These are phyloP conservation scores for Chaetodon auriga DNA, from an alignment of 2,113 vertebrate species.

Conservation along the genomic window DNA sequence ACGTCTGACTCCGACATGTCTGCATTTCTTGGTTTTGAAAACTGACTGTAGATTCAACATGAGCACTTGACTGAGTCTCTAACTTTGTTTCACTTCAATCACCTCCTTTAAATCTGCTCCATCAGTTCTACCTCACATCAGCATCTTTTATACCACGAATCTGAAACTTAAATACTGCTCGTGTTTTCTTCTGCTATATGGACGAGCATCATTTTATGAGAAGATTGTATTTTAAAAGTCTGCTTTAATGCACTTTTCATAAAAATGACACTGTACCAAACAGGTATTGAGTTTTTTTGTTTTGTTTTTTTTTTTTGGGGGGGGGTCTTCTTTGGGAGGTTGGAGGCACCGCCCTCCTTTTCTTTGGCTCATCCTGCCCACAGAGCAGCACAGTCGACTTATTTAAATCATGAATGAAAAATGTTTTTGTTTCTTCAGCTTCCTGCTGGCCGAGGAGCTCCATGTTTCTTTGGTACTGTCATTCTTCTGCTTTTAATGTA, in stretches of 20 bases:
- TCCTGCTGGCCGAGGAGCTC: conserved; percentile 44
- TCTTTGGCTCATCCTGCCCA: neutral
- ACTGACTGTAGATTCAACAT: neutral
- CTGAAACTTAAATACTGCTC: neutral
- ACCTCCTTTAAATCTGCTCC: neutral
- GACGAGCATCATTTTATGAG: neutral
- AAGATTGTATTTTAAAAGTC: neutral
- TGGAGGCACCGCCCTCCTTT: neutral
- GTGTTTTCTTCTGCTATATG: too few species aligned
- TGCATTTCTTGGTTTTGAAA: neutral
- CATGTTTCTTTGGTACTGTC: neutral
- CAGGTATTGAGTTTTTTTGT: neutral
- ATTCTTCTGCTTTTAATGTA: neutral
- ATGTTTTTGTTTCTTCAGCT: conserved; percentile 17
- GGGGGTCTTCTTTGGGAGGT: neutral
- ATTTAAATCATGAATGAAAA: conserved; percentile 2
- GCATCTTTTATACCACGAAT: neutral
- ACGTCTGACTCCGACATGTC: neutral
- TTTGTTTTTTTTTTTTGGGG: neutral
- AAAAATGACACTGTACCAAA: neutral
- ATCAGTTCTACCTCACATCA: conserved; percentile 15
- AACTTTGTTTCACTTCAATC: neutral
- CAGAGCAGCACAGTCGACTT: neutral
- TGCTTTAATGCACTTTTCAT: conserved; percentile 27
- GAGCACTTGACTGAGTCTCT: neutral